Evolutionary conservation across 2,888 invertebrate species (phyloP), one percentile per base, ranked within the genome.

Genomic region (Acanthopleura granulata): DNA sequence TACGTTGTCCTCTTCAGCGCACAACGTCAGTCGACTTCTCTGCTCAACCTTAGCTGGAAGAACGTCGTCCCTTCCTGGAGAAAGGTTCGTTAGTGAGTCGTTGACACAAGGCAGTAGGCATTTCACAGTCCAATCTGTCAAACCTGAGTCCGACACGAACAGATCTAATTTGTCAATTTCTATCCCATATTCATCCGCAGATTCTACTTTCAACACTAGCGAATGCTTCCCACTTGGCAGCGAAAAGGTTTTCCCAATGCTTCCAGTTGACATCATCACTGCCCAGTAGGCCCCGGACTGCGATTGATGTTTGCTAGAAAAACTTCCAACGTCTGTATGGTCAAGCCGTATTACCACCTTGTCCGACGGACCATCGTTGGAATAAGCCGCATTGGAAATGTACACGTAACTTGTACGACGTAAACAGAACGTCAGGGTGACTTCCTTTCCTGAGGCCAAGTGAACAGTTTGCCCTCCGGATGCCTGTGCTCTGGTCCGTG

Each of bases 151-250:
- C 14, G 77, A 75, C 4, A 84, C 72, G 12, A 80, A 77, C 9
- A 84, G 74, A 25, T 80, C 79, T 3, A 83, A 72, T 57, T 81
- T 77, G 75, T 84, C 84, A 15, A 84, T 71, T 1, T 83, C 83
- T n/a, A 84, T 79, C 14, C 81, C 27, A n/a, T 27, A n/a, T 0
- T 15, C 18, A 25, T 49, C 25, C 25, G 27, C 18, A 12, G 57
- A 57, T 18, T n/a, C 22, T 57, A 57, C 57, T 22, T 57, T 74
- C 76, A 80, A 77, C 69, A 72, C 73, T 15, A 80, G 49, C 0
- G 71, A 29, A 66, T 81, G 83, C 81, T 81, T 81, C 27, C 83
- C 83, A 0, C 79, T 78, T n/a, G 74, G 61, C 11, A 83, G 74
- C 11, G 50, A 62, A 62, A 78, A 75, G 1, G 73, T 66, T 27